These are phyloP conservation scores for Aporophyla lueneburgensis DNA, from an alignment of 2,888 invertebrate genomes.

Conservation along the genomic window DNA sequence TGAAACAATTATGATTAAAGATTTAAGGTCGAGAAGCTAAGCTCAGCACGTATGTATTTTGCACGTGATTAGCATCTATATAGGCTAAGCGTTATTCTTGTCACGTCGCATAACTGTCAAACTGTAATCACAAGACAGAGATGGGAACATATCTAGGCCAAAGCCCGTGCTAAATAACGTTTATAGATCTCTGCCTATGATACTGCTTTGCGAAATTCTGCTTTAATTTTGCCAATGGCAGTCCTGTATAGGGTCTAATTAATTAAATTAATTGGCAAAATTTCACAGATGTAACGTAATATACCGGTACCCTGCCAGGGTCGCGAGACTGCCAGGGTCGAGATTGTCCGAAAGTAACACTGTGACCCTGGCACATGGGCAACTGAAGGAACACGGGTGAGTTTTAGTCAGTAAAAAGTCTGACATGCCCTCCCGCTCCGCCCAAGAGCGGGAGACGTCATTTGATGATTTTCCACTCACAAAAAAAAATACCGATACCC, in stretches of 20 bases:
- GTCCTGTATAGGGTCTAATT: not conserved
- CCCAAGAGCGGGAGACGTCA: too few relatives aligned
- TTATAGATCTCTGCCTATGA: not conserved
- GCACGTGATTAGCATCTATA: not conserved
- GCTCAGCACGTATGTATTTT: not conserved
- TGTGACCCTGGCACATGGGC: too few relatives aligned
- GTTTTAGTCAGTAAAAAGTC: too few relatives aligned
- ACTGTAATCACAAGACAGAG: not conserved
- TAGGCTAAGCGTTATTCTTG: not conserved
- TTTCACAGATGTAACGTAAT: not conserved
- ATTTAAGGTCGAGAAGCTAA: not conserved
- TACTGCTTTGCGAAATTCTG: not conserved
- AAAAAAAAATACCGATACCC: too few relatives aligned
- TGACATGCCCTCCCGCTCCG: too few relatives aligned
- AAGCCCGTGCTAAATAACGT: not conserved
- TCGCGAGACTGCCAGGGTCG: too few relatives aligned
- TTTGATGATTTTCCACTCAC: too few relatives aligned
- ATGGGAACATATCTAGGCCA: not conserved
- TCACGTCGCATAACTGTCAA: not conserved
- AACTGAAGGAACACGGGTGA: too few relatives aligned
- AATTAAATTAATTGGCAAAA: not conserved
- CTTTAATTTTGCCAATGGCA: not conserved
- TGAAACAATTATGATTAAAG: not conserved
- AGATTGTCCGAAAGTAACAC: too few relatives aligned
- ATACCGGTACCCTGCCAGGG: too few relatives aligned